Percentiles rank a stretch among this genome's conserved stretches.
phyloP scores from a whole-genome alignment of 2,113 vertebrate genomes.

The Sapayoa aenigma region DNA sequence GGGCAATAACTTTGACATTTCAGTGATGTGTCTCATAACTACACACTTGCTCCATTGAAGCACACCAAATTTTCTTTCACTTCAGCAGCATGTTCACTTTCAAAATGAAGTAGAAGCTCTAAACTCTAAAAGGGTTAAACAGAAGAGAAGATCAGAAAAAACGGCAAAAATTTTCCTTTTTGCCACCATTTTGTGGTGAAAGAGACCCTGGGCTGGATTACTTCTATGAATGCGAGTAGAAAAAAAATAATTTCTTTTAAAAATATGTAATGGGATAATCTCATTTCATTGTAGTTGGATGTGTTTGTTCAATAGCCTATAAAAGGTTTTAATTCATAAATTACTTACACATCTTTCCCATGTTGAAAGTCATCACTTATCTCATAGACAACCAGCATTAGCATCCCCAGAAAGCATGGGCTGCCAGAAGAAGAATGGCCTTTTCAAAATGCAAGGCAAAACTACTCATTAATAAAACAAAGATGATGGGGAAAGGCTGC shows the following conservation, averaged over 20 bases:
- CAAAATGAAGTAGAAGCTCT: not conserved
- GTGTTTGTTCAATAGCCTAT: not conserved
- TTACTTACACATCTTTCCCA: constrained; percentile 27
- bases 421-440: constrained; percentile 43
- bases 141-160: not conserved
- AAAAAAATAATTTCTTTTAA: not conserved
- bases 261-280: not conserved
- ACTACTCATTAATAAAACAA: constrained; percentile 66
- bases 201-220: not conserved
- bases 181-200: not conserved
- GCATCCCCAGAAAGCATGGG: not conserved
- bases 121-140: not conserved
- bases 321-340: constrained; percentile 38
- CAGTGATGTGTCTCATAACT: not conserved
- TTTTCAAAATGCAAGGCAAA: constrained; percentile 51
- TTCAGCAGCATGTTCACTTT: not conserved
- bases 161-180: not conserved
- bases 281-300: not conserved
- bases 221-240: not conserved
- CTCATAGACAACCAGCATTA: constrained; percentile 6
- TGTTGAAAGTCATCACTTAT: constrained; percentile 16
- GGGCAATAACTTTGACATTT: not conserved
- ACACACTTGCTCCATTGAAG: not conserved
- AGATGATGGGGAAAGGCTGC: constrained; percentile 37
- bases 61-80: not conserved